phyloP scores from a whole-genome alignment of 2,113 vertebrate genomes.

The Pteruthius melanotis region DNA sequence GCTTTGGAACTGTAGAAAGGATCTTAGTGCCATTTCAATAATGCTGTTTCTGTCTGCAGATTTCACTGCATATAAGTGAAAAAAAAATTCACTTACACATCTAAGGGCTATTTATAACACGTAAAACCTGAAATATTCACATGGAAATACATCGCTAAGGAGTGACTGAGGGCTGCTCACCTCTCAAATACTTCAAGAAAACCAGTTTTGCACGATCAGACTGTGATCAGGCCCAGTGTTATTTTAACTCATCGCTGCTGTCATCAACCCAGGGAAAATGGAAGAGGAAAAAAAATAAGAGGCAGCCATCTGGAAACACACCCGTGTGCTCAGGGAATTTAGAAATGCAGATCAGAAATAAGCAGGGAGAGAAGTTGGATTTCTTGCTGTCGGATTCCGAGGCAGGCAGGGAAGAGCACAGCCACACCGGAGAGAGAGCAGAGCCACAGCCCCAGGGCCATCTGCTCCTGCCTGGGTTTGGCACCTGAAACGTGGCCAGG shows the following conservation, averaged over 20 bases:
- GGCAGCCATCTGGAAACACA: constrained; percentile 9
- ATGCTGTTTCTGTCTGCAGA: background rate
- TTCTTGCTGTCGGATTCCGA: rapidly evolving
- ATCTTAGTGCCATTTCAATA: background rate
- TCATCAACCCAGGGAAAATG: background rate
- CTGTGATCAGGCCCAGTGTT: background rate
- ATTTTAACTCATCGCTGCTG: background rate
- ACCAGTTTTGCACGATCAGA: background rate
- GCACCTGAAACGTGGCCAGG: background rate
- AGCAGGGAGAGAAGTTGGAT: background rate
- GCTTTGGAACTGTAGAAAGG: background rate
- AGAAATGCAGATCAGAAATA: background rate
- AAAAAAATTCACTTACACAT: background rate
- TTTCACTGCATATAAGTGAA: background rate
- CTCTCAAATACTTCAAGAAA: background rate
- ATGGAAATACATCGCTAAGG: background rate
- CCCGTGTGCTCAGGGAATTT: background rate
- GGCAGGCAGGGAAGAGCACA: background rate
- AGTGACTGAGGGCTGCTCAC: background rate
- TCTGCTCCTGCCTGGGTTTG: background rate
- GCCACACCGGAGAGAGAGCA: background rate
- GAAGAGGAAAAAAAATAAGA: background rate
- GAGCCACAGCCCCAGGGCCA: background rate
- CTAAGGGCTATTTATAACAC: background rate
- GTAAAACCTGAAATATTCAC: background rate